Conservation (phyloP, 2,888 invertebrate species). For the Cataglyphis altisquamis region DNA sequence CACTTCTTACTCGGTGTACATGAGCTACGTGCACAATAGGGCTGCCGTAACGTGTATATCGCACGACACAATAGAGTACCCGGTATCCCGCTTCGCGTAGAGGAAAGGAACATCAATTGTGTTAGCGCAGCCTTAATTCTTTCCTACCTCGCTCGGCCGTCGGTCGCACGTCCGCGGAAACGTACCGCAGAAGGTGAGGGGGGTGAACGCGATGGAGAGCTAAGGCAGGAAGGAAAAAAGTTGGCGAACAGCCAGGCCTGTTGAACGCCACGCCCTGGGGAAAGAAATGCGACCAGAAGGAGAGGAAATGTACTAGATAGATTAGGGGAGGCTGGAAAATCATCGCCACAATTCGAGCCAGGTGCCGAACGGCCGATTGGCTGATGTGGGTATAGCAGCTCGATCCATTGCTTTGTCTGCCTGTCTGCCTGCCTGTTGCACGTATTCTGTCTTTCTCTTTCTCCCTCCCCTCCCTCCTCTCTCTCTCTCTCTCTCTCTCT, state of each 20-base stretch:
- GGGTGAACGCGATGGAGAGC: constrained; percentile 22
- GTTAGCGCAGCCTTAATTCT: constrained; percentile 60
- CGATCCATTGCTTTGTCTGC: constrained; percentile 59
- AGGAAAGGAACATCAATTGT: constrained; percentile 54
- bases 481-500: constrained; percentile 7
- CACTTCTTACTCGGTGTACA: constrained; percentile 33
- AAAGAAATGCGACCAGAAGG: constrained; percentile 73
- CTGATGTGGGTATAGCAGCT: constrained; percentile 57
- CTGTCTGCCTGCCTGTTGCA: constrained; percentile 66
- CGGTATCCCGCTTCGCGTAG: constrained; percentile 10
- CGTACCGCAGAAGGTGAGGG: constrained; percentile 23
- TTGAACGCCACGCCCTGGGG: constrained; percentile 82
- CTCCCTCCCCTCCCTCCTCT: constrained; percentile 33
- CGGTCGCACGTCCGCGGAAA: constrained; percentile 40
- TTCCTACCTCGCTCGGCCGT: constrained; percentile 34
- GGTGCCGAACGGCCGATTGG: constrained; percentile 76
- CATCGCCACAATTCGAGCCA: constrained; percentile 76
- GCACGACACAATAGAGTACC: constrained; percentile 27
- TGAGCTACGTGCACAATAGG: constrained; percentile 37
- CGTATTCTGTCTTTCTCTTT: constrained; percentile 58
- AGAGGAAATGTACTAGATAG: constrained; percentile 53
- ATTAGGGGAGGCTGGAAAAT: constrained; percentile 68
- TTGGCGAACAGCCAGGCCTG: constrained; percentile 83
- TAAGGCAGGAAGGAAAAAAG: constrained; percentile 58
- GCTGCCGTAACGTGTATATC: constrained; percentile 42